Conservation (phyloP, 2,797 vertebrate species). For the Chaetodon trifasciatus region DNA sequence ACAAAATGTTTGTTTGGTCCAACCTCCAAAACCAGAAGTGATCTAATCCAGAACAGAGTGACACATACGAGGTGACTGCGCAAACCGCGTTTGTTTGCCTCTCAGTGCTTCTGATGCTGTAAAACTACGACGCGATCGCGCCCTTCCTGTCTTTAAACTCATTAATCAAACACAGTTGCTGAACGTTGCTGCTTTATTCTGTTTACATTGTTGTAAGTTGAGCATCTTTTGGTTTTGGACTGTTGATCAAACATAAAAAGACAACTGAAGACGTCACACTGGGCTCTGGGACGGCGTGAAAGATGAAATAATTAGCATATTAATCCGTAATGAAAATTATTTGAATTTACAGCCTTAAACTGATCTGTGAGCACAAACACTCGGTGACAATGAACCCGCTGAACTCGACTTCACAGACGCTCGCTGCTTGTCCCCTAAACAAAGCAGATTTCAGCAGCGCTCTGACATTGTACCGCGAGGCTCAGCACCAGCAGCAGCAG, state of each 20-base stretch:
- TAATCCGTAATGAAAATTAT: not conserved
- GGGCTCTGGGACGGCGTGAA: not conserved
- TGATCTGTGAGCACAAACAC: not conserved
- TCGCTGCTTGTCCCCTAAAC: conserved; percentile 17
- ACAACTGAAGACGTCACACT: not conserved
- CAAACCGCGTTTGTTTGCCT: too few relatives aligned
- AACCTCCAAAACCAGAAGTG: too few relatives aligned
- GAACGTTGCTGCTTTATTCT: not conserved
- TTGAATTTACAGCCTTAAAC: not conserved
- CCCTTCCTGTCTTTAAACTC: too few relatives aligned
- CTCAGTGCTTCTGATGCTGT: too few relatives aligned
- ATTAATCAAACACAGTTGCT: not conserved
- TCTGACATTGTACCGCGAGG: not conserved
- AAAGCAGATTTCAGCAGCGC: conserved; percentile 28
- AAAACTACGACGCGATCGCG: too few relatives aligned
- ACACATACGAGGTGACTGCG: too few relatives aligned
- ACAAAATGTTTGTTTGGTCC: too few relatives aligned
- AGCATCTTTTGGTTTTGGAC: not conserved
- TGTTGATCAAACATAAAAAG: not conserved
- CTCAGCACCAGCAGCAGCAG: conserved; percentile 30
- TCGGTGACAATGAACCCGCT: conserved; percentile 3
- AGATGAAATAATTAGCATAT: not conserved
- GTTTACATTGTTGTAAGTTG: not conserved
- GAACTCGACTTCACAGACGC: conserved; percentile 9
- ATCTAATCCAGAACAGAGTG: too few relatives aligned